A percentile compares a stretch with the other conserved stretches of the same genome.
Evolutionary conservation across 2,888 invertebrate species (phyloP).

Genomic region (Diloba caeruleocephala): DNA sequence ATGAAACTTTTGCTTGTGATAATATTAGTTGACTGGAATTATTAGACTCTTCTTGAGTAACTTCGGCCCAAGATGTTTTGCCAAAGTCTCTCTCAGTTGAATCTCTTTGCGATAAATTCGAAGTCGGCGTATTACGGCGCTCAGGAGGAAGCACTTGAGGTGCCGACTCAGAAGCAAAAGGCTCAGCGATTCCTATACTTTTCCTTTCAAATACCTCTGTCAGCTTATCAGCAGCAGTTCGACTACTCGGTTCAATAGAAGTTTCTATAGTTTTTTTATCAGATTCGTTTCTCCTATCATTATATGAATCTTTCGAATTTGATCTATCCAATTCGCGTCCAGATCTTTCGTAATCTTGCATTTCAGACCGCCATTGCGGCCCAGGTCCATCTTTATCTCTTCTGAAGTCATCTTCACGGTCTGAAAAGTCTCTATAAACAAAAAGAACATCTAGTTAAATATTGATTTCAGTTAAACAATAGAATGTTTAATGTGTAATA

Average conservation of each 20-base stretch:
- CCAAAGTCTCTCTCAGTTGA: slow-evolving; percentile 82
- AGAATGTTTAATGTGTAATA: not conserved
- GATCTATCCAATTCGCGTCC: slow-evolving; percentile 83
- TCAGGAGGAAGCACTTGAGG: slow-evolving; percentile 78
- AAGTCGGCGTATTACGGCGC: slow-evolving; percentile 83
- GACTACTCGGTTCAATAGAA: slow-evolving; percentile 74
- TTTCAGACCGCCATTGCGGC: slow-evolving; percentile 85
- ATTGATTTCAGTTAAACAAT: not conserved
- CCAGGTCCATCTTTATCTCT: slow-evolving; percentile 82
- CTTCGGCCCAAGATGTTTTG: slow-evolving; percentile 86
- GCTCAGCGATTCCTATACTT: slow-evolving; percentile 78
- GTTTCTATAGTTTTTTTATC: slow-evolving; percentile 80
- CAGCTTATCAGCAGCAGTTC: slow-evolving; percentile 84
- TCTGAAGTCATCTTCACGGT: slow-evolving; percentile 84
- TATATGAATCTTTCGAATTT: slow-evolving; percentile 85
- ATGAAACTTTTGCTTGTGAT: slow-evolving; percentile 62
- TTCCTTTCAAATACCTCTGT: slow-evolving; percentile 86
- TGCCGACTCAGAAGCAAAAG: slow-evolving; percentile 73
- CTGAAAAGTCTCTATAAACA: slow-evolving; percentile 82
- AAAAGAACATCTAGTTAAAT: slow-evolving; percentile 19
- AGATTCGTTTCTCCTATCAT: slow-evolving; percentile 83
- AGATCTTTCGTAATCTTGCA: slow-evolving; percentile 84
- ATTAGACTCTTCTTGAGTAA: slow-evolving; percentile 77
- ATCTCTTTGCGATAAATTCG: slow-evolving; percentile 79
- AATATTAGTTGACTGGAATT: slow-evolving; percentile 59